Base-by-base conservation (phyloP, 2,113 vertebrate genomes). In the Trematocara zebra region DNA sequence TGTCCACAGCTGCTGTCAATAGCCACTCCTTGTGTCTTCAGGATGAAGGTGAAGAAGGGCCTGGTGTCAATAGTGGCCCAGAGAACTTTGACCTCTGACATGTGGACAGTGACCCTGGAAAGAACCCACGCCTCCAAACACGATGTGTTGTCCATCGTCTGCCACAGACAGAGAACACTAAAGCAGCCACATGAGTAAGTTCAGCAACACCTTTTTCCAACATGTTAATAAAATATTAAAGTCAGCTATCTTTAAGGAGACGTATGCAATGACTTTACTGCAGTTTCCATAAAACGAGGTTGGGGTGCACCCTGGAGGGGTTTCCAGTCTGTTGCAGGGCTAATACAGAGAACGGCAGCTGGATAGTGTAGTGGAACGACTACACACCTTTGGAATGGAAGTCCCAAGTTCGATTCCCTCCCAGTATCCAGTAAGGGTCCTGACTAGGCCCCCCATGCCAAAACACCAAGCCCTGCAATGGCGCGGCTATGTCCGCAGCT, bases 11-110 rank as follows among this genome's bases (percentile, higher is more conserved):
- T 59, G 11, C 9, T 64, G 59, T 37, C 47, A 47, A 49, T 53
- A 49, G 15, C 26, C 20, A 51, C 67, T n/a, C 31, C 57, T 53
- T 67, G 9, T 74, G 57, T 79, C 12, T 82, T 40, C 72, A 96
- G 96, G 87, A 54, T 96, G 54, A 95, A 93, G 86, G 91, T 96
- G 78, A 95, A 93, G 88, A 96, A 93, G 81, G 93, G 95, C 7
- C 87, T 96, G 76, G 81, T 96, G 81, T 95, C 94, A 1, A 59
- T 95, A 82, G 79, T 94, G 67, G 91, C 89, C 8, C 91, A 94
- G 40, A 92, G 89, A 18, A 82, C 91, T 9, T 72, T 91, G 81
- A 91, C 69, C 74, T 92, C 94, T 44, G 92, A 95, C 64, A 81
- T 87, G 17, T 96, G 96, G 96, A 76, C 88, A 8, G 93, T 95